Evolutionary conservation across 2,797 vertebrate genomes (phyloP), one percentile per base, ranked within the genome.

Genomic region (Pipistrellus kuhlii): DNA sequence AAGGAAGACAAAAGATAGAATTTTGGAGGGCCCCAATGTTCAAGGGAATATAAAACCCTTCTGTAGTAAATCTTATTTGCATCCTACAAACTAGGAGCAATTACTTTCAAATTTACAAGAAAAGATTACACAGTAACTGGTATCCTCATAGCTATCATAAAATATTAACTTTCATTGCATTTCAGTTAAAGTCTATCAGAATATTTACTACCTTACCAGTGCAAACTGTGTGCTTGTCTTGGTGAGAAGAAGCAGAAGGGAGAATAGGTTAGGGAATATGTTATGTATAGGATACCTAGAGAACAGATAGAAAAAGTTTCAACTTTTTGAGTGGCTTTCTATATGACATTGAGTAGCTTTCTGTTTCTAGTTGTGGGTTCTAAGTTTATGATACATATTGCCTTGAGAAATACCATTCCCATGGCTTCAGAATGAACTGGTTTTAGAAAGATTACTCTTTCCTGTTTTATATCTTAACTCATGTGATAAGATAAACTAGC

Each of bases 131-230:
- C 15, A 30, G 41, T 30, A 44, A 73, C 71, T 27, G 71, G 25
- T 73, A 46, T 46, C 15, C 71, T 73, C 15, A 10, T 30, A 46
- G 71, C 32, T 55, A 30, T 17, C 53, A 73, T 30, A 21, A 95
- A 80, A 78, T 41, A 69, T 38, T 27, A 21, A 30, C 62, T 64
- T 93, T n/a, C 25, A 46, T 15, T 75, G 38, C 71, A 64, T 91
- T 93, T 91, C 57, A 76, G 35, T 80, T 83, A 80, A 82, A 88
- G 20, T 55, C 8, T 64, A 30, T 86, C 13, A 75, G 81, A 85
- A 48, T 59, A 71, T 6, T 27, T 53, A 55, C 21, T 51, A 51
- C 59, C 23, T 71, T 32, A 32, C 44, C 68, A 38, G 57, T 57
- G 14, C 59, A 77, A 84, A 69, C 84, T 14, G 1, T 38, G 5